Base-by-base conservation (phyloP, 1,140 invertebrate species). In the Leptinotarsa lineolata region DNA sequence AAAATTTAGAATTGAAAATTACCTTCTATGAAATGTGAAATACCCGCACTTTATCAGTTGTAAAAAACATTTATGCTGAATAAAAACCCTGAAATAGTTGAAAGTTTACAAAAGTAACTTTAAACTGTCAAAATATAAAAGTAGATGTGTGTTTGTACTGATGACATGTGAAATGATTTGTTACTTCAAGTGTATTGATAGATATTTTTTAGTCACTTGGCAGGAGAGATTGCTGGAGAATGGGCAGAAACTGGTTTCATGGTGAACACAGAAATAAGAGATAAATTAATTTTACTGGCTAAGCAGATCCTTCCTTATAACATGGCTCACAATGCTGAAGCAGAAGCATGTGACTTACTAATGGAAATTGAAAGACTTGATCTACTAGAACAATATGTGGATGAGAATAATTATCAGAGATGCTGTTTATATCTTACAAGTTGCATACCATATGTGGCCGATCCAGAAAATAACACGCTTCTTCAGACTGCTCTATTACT, bases 311-410 rank as follows among this genome's bases (percentile, higher is more conserved):
- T 99, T 20, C 92, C 95, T 1, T 99, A 99, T 83, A 96, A 99
- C 80, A 99, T 99, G 97, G 90, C 92, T 73, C 98, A 99, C 82
- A 99, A 99, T 86, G 97, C 98, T 13, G 98, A 99, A 87, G 97
- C 98, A 0, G 98, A 99, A 86, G 97, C 97, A 1, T 99, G 97
- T 85, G 98, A 99, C 88, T 87, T 99, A 20, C 86, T 99, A 0
- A 99, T 99, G 94, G 98, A 99, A 88, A 97, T 99, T 78, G 97
- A 99, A 83, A 89, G 90, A 71, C 87, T 99, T 30, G 94, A 97
- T 82, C 85, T 99, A 16, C 86, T 99, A 0, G 91, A 95, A 65
- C 88, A 97, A 64, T 96, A 96, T 83, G 97, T 99, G 74, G 97
- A 99, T 83, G 90, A 94, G 83, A 93, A 94, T 83, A 95, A 95